phyloP scores from a whole-genome alignment of 2,888 invertebrate species.

The Bursaphelenchus okinawaensis region DNA sequence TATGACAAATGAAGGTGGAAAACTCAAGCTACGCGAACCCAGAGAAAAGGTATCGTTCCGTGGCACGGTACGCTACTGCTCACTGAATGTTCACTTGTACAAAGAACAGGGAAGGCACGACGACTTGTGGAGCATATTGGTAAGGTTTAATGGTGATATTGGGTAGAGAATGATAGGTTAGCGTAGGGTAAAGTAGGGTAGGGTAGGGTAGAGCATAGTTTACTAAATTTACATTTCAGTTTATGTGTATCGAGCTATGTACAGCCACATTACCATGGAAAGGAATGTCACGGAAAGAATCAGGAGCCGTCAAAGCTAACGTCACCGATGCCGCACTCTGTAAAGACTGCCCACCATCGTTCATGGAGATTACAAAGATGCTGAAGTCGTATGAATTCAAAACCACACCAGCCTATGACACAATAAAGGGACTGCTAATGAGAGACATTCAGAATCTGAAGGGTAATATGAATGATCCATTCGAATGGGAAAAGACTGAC shows the following conservation, averaged over 20 bases:
- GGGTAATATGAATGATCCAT: constrained; percentile 42
- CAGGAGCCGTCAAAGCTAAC: constrained; percentile 35
- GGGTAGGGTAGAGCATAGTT: not conserved
- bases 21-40: constrained; percentile 59
- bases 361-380: constrained; percentile 29
- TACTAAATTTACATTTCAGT: constrained; percentile 24
- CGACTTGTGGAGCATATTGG: constrained; percentile 73
- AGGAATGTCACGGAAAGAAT: constrained; percentile 39
- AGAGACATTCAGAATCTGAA: constrained; percentile 29
- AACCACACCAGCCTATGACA: constrained; percentile 36
- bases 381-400: constrained; percentile 36
- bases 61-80: constrained; percentile 90
- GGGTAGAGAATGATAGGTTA: not conserved
- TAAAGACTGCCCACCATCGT: constrained; percentile 37
- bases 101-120: constrained; percentile 97
- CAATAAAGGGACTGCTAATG: constrained; percentile 32
- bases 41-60: constrained; percentile 70
- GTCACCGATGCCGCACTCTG: constrained; percentile 30
- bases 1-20: constrained; percentile 70
- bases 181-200: no score
- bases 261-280: constrained; percentile 48
- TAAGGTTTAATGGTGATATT: no score
- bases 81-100: constrained; percentile 95
- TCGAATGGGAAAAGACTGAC: constrained; percentile 39
- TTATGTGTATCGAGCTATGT: constrained; percentile 39